Evolutionary conservation across 37 sponge, comb jelly and placozoan species (phyloP).

Genomic region (Geodia barretti): DNA sequence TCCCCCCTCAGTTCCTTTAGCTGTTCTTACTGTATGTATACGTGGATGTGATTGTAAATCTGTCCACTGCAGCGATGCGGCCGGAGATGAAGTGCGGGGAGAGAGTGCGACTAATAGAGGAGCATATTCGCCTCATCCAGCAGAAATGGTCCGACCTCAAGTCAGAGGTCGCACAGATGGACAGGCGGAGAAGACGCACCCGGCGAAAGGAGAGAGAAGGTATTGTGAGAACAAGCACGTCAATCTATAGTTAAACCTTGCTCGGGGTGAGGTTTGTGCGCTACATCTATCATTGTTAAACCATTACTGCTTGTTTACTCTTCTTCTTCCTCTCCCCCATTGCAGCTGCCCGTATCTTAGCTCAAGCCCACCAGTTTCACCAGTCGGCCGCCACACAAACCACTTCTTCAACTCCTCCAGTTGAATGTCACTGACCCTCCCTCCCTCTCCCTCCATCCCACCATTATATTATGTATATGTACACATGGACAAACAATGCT

Average conservation of each 20-base stretch:
- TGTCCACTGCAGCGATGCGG: constrained; percentile 13
- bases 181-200: constrained; percentile 65
- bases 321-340: background rate
- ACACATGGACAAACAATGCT: too few species aligned
- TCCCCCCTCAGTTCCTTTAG: background rate
- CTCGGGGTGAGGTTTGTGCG: too few species aligned
- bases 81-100: constrained; percentile 44
- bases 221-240: too few species aligned
- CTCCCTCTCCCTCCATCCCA: background rate
- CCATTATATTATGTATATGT: too few species aligned
- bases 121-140: constrained; percentile 51
- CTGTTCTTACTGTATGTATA: background rate
- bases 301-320: too few species aligned
- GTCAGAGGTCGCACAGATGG: constrained; percentile 64
- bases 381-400: background rate
- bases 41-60: background rate
- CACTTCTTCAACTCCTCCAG: too few species aligned
- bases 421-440: background rate
- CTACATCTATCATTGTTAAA: too few species aligned
- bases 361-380: background rate
- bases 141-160: constrained; percentile 58
- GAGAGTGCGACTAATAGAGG: constrained; percentile 51
- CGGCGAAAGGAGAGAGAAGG: constrained; percentile 70
- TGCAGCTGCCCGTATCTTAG: background rate
- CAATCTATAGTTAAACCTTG: too few species aligned